Conservation (phyloP, 1,140 invertebrate genomes). For the Dinothrombium tinctorium region DNA sequence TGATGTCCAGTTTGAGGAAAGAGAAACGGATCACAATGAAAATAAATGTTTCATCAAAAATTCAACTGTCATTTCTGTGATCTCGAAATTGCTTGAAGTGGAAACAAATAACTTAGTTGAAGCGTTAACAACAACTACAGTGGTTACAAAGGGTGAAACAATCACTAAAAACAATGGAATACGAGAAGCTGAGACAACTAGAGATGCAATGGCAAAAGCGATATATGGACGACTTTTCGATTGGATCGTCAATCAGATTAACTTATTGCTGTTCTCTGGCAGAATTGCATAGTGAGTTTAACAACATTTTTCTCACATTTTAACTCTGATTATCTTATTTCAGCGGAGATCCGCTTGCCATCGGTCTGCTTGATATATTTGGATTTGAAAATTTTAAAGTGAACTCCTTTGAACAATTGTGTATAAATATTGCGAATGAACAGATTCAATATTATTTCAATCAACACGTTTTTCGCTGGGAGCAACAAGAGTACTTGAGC, state of each 20-base stretch:
- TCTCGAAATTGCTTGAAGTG: conserved; percentile 56
- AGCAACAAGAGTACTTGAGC: conserved; percentile 27
- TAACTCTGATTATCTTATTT: conserved; percentile 14
- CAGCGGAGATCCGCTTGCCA: conserved; percentile 36
- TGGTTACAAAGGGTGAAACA: conserved; percentile 78
- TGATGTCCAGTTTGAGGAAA: conserved; percentile 35
- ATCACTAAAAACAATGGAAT: conserved; percentile 77
- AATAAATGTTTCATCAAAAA: conserved; percentile 1
- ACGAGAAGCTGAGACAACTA: conserved; percentile 61
- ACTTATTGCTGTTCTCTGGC: conserved; percentile 29
- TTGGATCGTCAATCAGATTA: conserved; percentile 76
- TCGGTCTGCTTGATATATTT: conserved; percentile 58
- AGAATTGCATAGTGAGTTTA: conserved; percentile 2
- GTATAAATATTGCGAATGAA: conserved; percentile 61
- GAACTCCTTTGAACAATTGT: conserved; percentile 64
- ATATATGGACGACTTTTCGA: conserved; percentile 68
- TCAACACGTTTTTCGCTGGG: conserved; percentile 62
- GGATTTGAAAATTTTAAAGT: conserved; percentile 58
- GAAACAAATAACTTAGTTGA: conserved; percentile 45
- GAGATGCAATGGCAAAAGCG: conserved; percentile 70
- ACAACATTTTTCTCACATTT: background rate
- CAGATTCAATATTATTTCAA: conserved; percentile 61
- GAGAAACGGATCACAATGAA: background rate
- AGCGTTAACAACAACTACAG: conserved; percentile 56
- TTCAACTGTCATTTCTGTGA: conserved; percentile 22